Evolutionary conservation across 2,888 invertebrate species (phyloP).

Genomic region (Microplitis deprimator): DNA sequence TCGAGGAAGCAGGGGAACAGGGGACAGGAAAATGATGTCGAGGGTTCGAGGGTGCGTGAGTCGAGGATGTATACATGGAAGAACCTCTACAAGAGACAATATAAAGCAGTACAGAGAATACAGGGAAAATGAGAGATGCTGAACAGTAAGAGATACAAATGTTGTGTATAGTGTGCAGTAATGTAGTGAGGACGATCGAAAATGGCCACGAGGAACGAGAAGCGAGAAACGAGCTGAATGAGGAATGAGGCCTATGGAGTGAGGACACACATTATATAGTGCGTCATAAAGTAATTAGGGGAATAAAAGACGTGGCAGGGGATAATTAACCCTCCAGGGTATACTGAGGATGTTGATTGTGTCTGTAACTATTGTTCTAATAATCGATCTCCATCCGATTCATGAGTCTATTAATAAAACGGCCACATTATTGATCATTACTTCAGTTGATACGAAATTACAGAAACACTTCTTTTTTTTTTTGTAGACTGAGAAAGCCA

Average conservation of each 20-base stretch:
- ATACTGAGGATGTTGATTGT: constrained; percentile 35
- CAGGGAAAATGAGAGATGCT: constrained; percentile 21
- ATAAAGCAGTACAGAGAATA: constrained; percentile 16
- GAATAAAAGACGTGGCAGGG: constrained; percentile 54
- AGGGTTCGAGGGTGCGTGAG: constrained; percentile 32
- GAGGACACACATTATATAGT: constrained; percentile 39
- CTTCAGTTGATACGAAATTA: no score
- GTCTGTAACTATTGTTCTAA: constrained; percentile 46
- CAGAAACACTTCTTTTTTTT: no score
- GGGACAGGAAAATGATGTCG: constrained; percentile 17
- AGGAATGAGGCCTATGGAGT: constrained; percentile 8
- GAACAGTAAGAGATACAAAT: constrained; percentile 7
- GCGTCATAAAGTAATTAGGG: constrained; percentile 56
- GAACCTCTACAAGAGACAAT: background rate
- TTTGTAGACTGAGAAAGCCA: no score
- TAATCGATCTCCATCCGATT: constrained; percentile 42
- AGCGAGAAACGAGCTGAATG: constrained; percentile 4
- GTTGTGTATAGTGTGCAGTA: background rate
- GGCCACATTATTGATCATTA: background rate
- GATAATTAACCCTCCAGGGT: constrained; percentile 52
- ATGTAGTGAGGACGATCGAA: constrained; percentile 33
- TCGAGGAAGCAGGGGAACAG: constrained; percentile 25
- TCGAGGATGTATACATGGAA: constrained; percentile 16
- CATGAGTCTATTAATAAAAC: constrained; percentile 1
- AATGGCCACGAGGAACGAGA: constrained; percentile 28